phyloP scores from a whole-genome alignment of 2,888 invertebrate genomes.

The Papilio elwesi region DNA sequence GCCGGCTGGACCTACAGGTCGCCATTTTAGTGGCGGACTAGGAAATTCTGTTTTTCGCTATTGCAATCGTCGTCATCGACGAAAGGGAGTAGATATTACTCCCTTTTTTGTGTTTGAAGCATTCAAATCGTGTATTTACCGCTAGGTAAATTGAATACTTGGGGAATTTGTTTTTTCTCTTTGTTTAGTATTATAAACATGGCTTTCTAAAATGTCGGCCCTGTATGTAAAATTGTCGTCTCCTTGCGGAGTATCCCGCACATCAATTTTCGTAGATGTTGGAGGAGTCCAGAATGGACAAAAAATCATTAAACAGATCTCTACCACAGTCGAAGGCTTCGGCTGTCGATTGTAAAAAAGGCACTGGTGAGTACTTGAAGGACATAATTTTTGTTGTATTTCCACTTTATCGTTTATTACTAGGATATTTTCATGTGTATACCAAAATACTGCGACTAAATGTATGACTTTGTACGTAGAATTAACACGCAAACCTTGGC shows the following conservation, averaged over 20 bases:
- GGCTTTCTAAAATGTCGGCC: conserved; percentile 93
- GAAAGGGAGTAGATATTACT: conserved; percentile 87
- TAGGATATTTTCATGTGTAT: conserved; percentile 19
- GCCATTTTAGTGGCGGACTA: conserved; percentile 88
- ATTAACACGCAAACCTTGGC: conserved; percentile 85
- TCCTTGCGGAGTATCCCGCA: conserved; percentile 89
- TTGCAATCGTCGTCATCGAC: conserved; percentile 87
- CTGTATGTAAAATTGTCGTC: conserved; percentile 87
- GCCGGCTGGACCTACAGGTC: conserved; percentile 82
- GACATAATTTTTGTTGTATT: conserved; percentile 48
- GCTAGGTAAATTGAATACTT: conserved; percentile 62
- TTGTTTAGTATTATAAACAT: conserved; percentile 87
- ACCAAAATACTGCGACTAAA: conserved; percentile 19
- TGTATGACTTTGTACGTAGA: conserved; percentile 55
- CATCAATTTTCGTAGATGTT: conserved; percentile 81
- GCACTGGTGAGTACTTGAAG: conserved; percentile 84
- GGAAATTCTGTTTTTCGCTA: conserved; percentile 72
- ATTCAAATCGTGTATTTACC: conserved; percentile 63
- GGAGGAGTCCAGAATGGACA: conserved; percentile 88
- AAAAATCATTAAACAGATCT: conserved; percentile 88
- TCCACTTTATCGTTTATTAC: conserved; percentile 8
- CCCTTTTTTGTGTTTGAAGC: conserved; percentile 77
- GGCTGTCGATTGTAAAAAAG: conserved; percentile 90
- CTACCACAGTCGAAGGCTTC: conserved; percentile 88
- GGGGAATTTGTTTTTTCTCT: conserved; percentile 75